phyloP scores from a whole-genome alignment of 2,888 invertebrate genomes.

The Chloromyia formosa region DNA sequence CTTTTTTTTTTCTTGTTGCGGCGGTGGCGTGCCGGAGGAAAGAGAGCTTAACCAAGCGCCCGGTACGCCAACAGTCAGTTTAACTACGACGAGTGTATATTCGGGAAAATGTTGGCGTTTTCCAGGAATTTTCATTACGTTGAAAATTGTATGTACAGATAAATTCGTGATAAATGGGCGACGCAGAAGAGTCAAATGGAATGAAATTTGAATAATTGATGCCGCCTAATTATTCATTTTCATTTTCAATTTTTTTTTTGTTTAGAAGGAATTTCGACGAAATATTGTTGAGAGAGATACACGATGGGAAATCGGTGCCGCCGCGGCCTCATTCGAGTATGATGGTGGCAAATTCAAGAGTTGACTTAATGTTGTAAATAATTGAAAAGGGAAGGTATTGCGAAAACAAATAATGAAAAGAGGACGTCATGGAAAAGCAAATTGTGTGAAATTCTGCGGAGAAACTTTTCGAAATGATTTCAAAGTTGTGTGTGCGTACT shows the following conservation, averaged over 20 bases:
- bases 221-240: constrained; percentile 45
- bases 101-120: background rate
- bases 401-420: no score
- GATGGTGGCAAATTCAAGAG: no score
- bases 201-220: constrained; percentile 48
- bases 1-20: constrained; percentile 26
- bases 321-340: no score
- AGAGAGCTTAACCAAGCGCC: background rate
- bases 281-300: background rate
- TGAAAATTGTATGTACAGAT: background rate
- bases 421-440: no score
- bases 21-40: background rate
- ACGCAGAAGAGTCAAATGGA: constrained; percentile 38
- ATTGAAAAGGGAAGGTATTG: no score
- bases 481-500: no score
- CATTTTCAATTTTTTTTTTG: constrained; percentile 40
- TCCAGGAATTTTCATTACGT: background rate
- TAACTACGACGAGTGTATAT: no score
- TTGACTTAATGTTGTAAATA: no score
- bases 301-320: no score
- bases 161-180: constrained; percentile 5
- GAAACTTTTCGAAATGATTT: no score
- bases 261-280: background rate
- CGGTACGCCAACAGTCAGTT: background rate
- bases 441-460: no score